A percentile compares a stretch with the other conserved stretches of the same genome.
These are phyloP conservation scores for Mormyrus iriodes DNA, from an alignment of 2,113 vertebrate species.

Conservation along the genomic window DNA sequence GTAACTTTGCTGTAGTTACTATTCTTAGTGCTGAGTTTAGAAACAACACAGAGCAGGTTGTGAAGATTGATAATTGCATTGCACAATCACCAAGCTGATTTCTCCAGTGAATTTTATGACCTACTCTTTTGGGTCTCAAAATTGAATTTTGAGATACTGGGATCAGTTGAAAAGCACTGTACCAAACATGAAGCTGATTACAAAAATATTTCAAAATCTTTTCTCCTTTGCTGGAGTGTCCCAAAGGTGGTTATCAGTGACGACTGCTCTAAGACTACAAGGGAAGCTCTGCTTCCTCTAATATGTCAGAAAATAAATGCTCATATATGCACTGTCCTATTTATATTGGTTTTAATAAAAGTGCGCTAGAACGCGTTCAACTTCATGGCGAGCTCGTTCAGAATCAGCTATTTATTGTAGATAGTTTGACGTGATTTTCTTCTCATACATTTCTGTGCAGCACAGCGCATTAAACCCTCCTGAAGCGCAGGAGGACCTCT, in stretches of 20 bases:
- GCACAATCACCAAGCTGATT: not conserved
- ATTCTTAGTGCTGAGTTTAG: not conserved
- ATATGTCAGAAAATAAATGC: too few relatives aligned
- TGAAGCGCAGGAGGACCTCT: too few relatives aligned
- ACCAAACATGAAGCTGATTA: not conserved
- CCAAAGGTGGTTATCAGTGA: not conserved
- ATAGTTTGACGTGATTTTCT: too few relatives aligned
- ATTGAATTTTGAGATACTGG: not conserved
- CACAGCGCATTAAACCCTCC: too few relatives aligned
- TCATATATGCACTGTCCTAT: too few relatives aligned
- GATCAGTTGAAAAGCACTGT: not conserved
- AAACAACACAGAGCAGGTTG: not conserved
- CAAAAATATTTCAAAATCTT: not conserved
- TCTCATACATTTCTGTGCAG: too few relatives aligned
- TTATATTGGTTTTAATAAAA: too few relatives aligned
- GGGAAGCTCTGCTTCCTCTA: too few relatives aligned
- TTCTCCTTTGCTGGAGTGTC: not conserved
- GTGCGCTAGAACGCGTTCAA: too few relatives aligned
- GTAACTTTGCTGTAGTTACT: not conserved
- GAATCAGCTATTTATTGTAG: too few relatives aligned
- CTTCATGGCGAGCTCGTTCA: too few relatives aligned
- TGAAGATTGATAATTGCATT: not conserved
- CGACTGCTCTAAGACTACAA: too few relatives aligned
- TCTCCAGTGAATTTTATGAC: not conserved
- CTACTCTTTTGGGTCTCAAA: not conserved